phyloP scores from a whole-genome alignment of 2,113 vertebrate species.

The Mesitornis unicolor region DNA sequence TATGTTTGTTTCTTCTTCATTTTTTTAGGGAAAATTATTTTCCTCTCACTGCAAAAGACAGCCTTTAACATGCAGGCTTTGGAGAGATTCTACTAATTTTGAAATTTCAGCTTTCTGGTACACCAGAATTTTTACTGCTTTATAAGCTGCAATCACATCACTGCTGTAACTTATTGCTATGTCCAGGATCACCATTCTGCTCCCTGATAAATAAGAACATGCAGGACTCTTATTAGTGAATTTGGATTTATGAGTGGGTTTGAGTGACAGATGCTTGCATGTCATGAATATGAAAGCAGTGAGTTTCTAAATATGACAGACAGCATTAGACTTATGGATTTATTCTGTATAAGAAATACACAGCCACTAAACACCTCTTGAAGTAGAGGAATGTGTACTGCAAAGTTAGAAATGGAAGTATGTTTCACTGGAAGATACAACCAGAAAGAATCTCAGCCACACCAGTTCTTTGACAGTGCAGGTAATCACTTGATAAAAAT shows the following conservation, averaged over 20 bases:
- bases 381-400: background rate
- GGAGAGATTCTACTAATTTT: background rate
- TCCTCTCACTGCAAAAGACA: background rate
- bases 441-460: background rate
- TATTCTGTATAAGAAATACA: background rate
- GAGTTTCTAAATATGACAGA: background rate
- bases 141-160: background rate
- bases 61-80: background rate
- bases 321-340: background rate
- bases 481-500: background rate
- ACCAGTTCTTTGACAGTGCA: background rate
- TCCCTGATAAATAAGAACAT: background rate
- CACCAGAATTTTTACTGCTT: background rate
- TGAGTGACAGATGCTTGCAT: conserved; percentile 1
- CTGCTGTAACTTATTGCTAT: background rate
- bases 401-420: background rate
- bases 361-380: background rate
- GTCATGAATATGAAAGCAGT: conserved; percentile 3
- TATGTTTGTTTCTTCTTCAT: background rate
- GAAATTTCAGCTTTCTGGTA: background rate
- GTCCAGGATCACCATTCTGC: background rate
- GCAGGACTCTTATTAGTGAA: background rate
- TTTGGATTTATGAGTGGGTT: background rate
- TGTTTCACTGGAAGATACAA: background rate
- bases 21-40: background rate